Conservation (phyloP, 1,140 invertebrate species). For the Heliconius himera region DNA sequence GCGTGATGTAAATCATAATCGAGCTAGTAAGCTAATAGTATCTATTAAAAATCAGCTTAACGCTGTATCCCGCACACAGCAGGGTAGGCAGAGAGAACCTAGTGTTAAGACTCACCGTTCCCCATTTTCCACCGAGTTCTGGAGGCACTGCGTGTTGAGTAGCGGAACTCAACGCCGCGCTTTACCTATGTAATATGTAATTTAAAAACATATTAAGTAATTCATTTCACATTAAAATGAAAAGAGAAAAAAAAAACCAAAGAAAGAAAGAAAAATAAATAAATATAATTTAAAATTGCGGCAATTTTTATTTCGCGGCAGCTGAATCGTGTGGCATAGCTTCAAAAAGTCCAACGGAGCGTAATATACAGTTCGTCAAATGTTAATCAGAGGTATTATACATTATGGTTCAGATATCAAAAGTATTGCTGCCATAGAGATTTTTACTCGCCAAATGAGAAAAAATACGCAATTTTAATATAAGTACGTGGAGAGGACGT, state of each 20-base stretch:
- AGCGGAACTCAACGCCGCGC: no score
- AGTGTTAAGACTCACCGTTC: no score
- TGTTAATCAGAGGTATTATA: constrained; percentile 76
- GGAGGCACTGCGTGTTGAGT: no score
- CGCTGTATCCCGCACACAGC: no score
- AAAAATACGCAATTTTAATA: constrained; percentile 29
- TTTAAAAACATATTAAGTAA: background rate
- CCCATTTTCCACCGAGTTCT: no score
- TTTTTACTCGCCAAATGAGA: constrained; percentile 50
- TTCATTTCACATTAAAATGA: background rate
- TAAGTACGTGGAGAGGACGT: constrained; percentile 13
- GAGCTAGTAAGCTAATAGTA: background rate
- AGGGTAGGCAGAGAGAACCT: no score
- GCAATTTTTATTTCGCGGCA: constrained; percentile 55
- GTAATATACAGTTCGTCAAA: constrained; percentile 73
- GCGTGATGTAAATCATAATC: background rate
- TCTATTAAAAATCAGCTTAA: no score
- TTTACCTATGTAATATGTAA: background rate
- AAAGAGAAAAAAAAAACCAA: constrained; percentile 8
- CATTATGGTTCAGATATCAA: constrained; percentile 77
- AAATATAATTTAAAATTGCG: constrained; percentile 53
- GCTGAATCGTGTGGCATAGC: constrained; percentile 43
- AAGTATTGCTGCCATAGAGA: constrained; percentile 49
- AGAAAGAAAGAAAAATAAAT: constrained; percentile 41
- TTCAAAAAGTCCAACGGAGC: constrained; percentile 73